Evolutionary conservation across 2,888 invertebrate genomes (phyloP), one percentile per base, ranked within the genome.

Genomic region (Erebia ligea): DNA sequence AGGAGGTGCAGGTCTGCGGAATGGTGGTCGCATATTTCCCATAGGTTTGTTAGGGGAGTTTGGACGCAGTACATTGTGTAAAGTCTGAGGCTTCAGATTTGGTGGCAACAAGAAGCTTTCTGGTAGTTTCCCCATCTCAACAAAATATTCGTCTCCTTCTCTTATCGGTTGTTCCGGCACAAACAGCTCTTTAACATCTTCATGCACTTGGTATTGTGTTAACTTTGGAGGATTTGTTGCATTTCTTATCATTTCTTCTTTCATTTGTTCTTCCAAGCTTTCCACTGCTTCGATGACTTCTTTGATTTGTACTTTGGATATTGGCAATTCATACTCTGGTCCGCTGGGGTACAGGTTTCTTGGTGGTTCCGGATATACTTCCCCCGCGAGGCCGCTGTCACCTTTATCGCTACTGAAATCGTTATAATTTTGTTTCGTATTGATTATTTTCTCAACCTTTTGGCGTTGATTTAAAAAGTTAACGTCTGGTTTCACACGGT

Each of bases 401-500:
- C 77, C 81, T 72, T 84, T 91, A 80, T 78, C 71, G 82, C 87
- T 91, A 91, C 92, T 92, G 92, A 92, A 92, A 92, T 90, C 85
- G 89, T 91, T 86, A 91, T 91, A 91, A 90, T 87, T 86, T 78
- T 83, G 81, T 86, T 92, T 90, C 88, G 87, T 88, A 83, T 92
- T 90, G 86, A 89, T 91, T 82, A 90, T 89, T 87, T 92, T 92
- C 77, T 90, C 86, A 63, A 88, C 73, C 79, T 91, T 91, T 81
- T 81, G 87, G 79, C 87, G 87, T 54, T 86, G 86, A 83, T 90
- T 88, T 85, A 91, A 80, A 81, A 94, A 93, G 87, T 94, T 94
- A 85, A 88, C 91, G 86, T 94, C 95, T 74, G 95, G 95, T 82
- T 94, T 94, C 82, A 95, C 90, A 81, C 95, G 93, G 74, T 94